Base-by-base conservation (phyloP, 2,888 invertebrate genomes). In the Marronus borbonicus region DNA sequence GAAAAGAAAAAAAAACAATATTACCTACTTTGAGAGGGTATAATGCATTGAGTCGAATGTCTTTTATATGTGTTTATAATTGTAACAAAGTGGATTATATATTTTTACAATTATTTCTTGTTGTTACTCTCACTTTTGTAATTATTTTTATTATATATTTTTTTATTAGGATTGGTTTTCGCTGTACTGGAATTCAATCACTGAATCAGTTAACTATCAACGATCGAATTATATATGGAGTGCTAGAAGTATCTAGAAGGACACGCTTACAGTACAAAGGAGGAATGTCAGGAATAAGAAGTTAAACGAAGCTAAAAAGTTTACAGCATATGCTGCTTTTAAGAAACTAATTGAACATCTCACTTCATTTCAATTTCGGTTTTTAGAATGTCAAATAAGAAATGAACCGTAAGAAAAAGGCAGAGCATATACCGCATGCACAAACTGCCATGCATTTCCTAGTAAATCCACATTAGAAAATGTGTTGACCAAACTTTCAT, bases 331-430 rank as follows among this genome's bases (percentile, higher is more conserved):
- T n/a, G 50, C 50, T 50, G n/a, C 50, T 50, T n/a, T 50, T 50
- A 12, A 50, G 50, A 50, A 50, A 50, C 50, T 50, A n/a, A n/a
- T 50, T 50, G n/a, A 50, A 50, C 14, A 3, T 50, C 14, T 50
- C 50, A 50, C 50, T 50, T n/a, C 50, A 50, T 50, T 50, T 50
- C 10, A 50, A n/a, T 50, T 50, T 50, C 50, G 50, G 5, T 50
- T 50, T 50, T 50, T 50, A 50, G 14, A 50, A n/a, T 50, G 50
- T 50, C 50, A 50, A n/a, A 50, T 50, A 50, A 50, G 50, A 50
- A 50, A 50, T n/a, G 50, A 7, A 50, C 50, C 50, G 50, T n/a
- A 50, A 50, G n/a, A 50, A 50, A 8, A 50, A 50, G 50, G 10
- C 12, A 50, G 50, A 50, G 12, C 50, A 50, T 50, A n/a, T 50